Conservation (phyloP, 1,140 invertebrate species). For the Drosophila subpulchrella region DNA sequence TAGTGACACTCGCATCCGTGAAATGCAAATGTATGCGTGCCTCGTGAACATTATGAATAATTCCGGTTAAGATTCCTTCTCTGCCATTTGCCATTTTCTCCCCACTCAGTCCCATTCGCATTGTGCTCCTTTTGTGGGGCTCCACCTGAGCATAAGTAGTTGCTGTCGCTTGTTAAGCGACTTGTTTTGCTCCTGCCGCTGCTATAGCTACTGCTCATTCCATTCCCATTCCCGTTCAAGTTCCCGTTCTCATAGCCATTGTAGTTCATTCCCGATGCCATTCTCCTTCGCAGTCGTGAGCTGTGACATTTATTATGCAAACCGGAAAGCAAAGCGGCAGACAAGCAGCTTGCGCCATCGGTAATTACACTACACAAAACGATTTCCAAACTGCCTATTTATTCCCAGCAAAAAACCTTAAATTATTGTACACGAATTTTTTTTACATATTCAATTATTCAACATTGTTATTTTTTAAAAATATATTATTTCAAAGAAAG, state of each 20-base stretch:
- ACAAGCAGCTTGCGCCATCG: conserved; percentile 44
- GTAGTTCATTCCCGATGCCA: conserved; percentile 40
- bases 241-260: conserved; percentile 47
- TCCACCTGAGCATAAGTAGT: conserved; percentile 74
- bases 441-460: too few relatives aligned
- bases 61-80: conserved; percentile 77
- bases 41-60: conserved; percentile 82
- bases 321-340: conserved; percentile 65
- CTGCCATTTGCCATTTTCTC: conserved; percentile 66
- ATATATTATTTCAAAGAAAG: too few relatives aligned
- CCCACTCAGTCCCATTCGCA: background rate
- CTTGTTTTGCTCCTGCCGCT: conserved; percentile 51
- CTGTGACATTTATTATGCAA: conserved; percentile 78
- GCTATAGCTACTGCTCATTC: conserved; percentile 22
- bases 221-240: conserved; percentile 23
- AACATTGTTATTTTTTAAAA: too few relatives aligned
- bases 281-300: conserved; percentile 47
- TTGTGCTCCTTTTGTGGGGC: conserved; percentile 41
- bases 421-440: too few relatives aligned
- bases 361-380: conserved; percentile 24
- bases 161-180: conserved; percentile 66
- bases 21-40: conserved; percentile 82
- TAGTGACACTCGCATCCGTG: conserved; percentile 79
- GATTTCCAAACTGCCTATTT: background rate
- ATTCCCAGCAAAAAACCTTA: background rate